A percentile compares a stretch with the other conserved stretches of the same genome.
phyloP scores from a whole-genome alignment of 2,888 invertebrate genomes.

The Melangyna quadrimaculata region DNA sequence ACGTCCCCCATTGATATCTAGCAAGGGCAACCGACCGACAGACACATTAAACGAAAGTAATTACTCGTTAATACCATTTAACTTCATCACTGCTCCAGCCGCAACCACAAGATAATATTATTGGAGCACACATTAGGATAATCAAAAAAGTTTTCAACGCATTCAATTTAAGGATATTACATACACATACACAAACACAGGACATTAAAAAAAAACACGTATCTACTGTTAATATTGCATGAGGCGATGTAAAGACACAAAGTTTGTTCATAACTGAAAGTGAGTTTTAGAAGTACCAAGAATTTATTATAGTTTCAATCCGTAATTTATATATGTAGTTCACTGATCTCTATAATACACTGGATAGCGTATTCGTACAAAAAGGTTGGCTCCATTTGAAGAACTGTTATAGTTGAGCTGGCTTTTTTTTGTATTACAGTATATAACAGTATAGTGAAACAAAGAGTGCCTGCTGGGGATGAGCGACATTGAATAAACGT shows the following conservation, averaged over 20 bases:
- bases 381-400: too few species aligned
- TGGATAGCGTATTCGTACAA: too few species aligned
- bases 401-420: too few species aligned
- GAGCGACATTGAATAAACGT: too few species aligned
- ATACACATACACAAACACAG: too few species aligned
- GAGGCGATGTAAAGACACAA: not conserved
- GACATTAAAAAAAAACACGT: not conserved
- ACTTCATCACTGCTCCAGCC: too few species aligned
- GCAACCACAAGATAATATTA: constrained; percentile 37
- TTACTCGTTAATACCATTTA: constrained; percentile 50
- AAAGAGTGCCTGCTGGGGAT: too few species aligned
- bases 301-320: not conserved
- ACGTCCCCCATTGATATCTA: not conserved
- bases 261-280: constrained; percentile 12
- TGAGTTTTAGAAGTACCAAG: not conserved
- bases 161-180: constrained; percentile 54
- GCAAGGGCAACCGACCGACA: too few species aligned
- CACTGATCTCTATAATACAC: too few species aligned
- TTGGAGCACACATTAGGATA: constrained; percentile 57
- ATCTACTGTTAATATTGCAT: not conserved
- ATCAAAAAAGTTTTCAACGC: constrained; percentile 67
- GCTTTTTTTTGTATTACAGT: too few species aligned
- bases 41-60: constrained; percentile 34
- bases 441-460: too few species aligned
- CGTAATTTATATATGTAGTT: too few species aligned